phyloP scores from a whole-genome alignment of 2,797 vertebrate species.

The Falco novaeseelandiae region DNA sequence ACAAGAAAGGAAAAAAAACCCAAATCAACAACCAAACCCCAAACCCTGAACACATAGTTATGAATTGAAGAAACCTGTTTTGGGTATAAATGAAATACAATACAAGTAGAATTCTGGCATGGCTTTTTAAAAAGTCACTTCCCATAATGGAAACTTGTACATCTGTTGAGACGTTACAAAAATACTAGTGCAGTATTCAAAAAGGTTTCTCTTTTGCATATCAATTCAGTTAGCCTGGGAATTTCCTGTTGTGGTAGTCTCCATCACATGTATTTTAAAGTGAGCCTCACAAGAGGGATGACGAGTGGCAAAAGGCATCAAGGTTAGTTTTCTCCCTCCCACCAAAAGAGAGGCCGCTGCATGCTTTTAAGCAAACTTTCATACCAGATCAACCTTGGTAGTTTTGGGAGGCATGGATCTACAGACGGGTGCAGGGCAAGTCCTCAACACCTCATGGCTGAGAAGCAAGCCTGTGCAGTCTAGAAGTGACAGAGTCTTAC shows the following conservation, averaged over 20 bases:
- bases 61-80: not conserved
- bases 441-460: not conserved
- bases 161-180: not conserved
- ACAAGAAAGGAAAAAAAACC: not conserved
- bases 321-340: not conserved
- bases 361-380: not conserved
- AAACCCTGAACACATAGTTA: not conserved
- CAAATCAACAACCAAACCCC: too few species aligned
- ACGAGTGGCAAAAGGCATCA: not conserved
- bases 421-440: not conserved
- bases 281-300: not conserved
- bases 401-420: not conserved
- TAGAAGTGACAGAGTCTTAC: not conserved
- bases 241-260: not conserved
- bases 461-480: not conserved
- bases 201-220: not conserved
- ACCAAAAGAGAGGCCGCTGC: not conserved
- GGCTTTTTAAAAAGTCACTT: not conserved
- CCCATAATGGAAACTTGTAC: not conserved
- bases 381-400: not conserved
- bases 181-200: not conserved
- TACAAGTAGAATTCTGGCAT: not conserved
- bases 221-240: not conserved
- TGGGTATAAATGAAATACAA: not conserved
- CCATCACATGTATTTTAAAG: not conserved